phyloP scores from a whole-genome alignment of 2,888 invertebrate genomes.

The Yponomeuta malinellus region DNA sequence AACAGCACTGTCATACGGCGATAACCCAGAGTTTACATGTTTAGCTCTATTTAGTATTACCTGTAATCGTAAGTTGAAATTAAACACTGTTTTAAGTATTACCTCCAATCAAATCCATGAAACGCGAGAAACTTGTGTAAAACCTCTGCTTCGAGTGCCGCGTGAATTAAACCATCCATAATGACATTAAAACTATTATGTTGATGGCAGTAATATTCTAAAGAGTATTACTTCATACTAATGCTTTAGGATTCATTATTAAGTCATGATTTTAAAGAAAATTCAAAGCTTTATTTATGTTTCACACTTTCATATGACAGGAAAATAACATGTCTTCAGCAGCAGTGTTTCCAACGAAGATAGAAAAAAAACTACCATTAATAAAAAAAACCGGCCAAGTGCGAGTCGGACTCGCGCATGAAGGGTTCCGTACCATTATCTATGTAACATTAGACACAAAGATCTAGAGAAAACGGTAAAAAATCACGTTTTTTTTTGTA shows the following conservation, averaged over 20 bases:
- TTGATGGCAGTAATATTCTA: conserved; percentile 57
- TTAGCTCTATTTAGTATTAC: conserved; percentile 69
- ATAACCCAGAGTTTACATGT: conserved; percentile 67
- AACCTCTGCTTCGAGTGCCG: conserved; percentile 76
- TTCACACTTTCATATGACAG: conserved; percentile 70
- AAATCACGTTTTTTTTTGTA: too few species aligned
- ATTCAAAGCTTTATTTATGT: conserved; percentile 73
- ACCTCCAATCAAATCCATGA: conserved; percentile 1
- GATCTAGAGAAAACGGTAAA: too few species aligned
- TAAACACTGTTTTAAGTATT: conserved; percentile 16
- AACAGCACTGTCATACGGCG: conserved; percentile 66
- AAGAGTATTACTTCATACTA: conserved; percentile 65
- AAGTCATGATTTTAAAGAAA: conserved; percentile 73
- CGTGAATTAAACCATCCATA: conserved; percentile 77
- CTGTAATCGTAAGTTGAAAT: conserved; percentile 38
- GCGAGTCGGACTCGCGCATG: too few species aligned
- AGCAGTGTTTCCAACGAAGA: background rate
- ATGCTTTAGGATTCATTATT: conserved; percentile 62
- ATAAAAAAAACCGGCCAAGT: background rate
- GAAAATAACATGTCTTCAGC: conserved; percentile 66
- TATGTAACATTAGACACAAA: too few species aligned
- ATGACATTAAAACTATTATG: conserved; percentile 69
- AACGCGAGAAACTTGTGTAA: conserved; percentile 47
- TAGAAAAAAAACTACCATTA: background rate
- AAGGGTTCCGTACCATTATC: too few species aligned